Conservation (phyloP, 2,113 vertebrate genomes). For the Miniopterus natalensis region DNA sequence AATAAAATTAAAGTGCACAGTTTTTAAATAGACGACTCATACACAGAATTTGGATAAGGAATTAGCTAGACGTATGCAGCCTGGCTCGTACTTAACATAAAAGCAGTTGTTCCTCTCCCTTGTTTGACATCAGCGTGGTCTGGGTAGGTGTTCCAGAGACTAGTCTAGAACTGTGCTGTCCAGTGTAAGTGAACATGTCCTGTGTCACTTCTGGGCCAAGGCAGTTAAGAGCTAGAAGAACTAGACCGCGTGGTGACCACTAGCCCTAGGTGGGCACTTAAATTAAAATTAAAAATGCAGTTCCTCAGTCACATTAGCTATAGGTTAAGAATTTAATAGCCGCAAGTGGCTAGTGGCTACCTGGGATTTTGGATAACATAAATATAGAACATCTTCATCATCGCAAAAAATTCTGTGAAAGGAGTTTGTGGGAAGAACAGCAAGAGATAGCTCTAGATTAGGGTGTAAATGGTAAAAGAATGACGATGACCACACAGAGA, state of each 20-base stretch:
- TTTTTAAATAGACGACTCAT: background rate
- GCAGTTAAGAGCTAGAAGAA: background rate
- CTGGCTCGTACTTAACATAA: background rate
- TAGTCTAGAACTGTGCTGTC: background rate
- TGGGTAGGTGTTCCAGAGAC: background rate
- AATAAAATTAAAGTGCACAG: background rate
- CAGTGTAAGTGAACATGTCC: background rate
- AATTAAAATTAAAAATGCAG: background rate
- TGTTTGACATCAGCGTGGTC: background rate
- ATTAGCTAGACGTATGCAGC: background rate
- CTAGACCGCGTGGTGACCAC: background rate
- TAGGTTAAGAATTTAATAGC: background rate
- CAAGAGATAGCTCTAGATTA: background rate
- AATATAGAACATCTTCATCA: background rate
- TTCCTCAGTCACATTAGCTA: background rate
- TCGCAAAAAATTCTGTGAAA: background rate
- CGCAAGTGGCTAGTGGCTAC: background rate
- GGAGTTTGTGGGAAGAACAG: background rate
- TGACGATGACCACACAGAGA: background rate
- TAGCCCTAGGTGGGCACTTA: background rate
- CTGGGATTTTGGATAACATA: background rate
- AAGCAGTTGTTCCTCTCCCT: background rate
- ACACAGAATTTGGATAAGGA: conserved; percentile 4
- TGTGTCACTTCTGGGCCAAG: background rate
- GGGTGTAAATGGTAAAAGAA: background rate